Evolutionary conservation across 1,140 invertebrate genomes (phyloP).

Genomic region (Drosophila elegans): DNA sequence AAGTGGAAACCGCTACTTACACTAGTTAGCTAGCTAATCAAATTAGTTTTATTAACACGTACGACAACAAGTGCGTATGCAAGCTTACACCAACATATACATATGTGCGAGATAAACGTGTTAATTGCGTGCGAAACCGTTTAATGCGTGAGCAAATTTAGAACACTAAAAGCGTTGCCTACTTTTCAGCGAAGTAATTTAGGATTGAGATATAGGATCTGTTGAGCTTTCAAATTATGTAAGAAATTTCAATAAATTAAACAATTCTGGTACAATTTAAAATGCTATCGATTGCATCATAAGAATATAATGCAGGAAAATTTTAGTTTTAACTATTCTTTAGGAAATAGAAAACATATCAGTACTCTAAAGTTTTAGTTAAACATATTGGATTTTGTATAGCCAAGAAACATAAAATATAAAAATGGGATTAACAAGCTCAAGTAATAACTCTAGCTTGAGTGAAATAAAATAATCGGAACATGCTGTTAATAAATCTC

Average conservation of each 20-base stretch:
- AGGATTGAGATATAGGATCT: no score
- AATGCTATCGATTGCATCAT: no score
- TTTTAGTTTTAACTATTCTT: no score
- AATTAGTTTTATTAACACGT: constrained; percentile 84
- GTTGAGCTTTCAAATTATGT: no score
- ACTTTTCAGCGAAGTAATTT: constrained; percentile 11
- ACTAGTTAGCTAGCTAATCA: constrained; percentile 76
- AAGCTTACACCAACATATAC: constrained; percentile 33
- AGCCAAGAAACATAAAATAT: not conserved
- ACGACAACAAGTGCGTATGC: constrained; percentile 59
- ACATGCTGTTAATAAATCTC: constrained; percentile 17
- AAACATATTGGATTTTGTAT: no score
- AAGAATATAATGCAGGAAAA: no score
- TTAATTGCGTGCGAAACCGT: constrained; percentile 77
- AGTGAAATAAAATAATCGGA: not conserved
- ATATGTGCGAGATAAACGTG: constrained; percentile 49
- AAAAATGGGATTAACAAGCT: not conserved
- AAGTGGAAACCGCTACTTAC: constrained; percentile 79
- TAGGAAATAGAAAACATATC: no score
- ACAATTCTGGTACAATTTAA: no score
- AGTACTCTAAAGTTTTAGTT: no score
- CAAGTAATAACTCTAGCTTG: not conserved
- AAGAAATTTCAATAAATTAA: no score
- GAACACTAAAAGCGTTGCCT: constrained; percentile 47
- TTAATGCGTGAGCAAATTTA: constrained; percentile 46